Evolutionary conservation across 2,888 invertebrate genomes (phyloP), one percentile per base, ranked within the genome.

Genomic region (Trichopria drosophilae): DNA sequence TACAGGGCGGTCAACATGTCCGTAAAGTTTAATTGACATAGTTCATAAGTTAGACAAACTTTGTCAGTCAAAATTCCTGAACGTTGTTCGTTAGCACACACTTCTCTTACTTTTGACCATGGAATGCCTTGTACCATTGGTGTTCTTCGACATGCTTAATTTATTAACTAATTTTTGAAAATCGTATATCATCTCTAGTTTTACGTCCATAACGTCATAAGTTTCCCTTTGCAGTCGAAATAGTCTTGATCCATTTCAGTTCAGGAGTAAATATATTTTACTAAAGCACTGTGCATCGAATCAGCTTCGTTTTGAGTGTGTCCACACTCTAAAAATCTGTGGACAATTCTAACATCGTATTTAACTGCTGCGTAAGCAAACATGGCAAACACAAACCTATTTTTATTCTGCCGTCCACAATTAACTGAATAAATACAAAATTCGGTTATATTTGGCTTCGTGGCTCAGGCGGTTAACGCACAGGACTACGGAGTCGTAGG

Each of bases 401-500:
- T 29, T 29, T 7, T 4, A 53, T 65, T 68, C 56, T 66, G 64
- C 4, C 66, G 63, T 7, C 52, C 37, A 28, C 59, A 63, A 41
- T 63, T 66, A 43, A 65, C 65, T 10, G 64, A 66, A 54, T 58
- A 67, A 46, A 67, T 65, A 23, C 52, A n/a, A n/a, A n/a, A n/a
- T n/a, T n/a, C n/a, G n/a, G 52, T 59, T 15, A 54, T 55, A 7
- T 48, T 51, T 45, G 57, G n/a, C n/a, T n/a, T n/a, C n/a, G n/a
- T n/a, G n/a, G n/a, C n/a, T n/a, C n/a, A n/a, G n/a, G n/a, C n/a
- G n/a, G n/a, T n/a, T n/a, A n/a, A n/a, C n/a, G n/a, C n/a, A n/a
- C n/a, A n/a, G n/a, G n/a, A n/a, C n/a, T n/a, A n/a, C n/a, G n/a
- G n/a, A n/a, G n/a, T n/a, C n/a, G n/a, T n/a, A n/a, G n/a, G n/a